phyloP scores from a whole-genome alignment of 1,140 invertebrate genomes.

The Pemphigus obesinymphae region DNA sequence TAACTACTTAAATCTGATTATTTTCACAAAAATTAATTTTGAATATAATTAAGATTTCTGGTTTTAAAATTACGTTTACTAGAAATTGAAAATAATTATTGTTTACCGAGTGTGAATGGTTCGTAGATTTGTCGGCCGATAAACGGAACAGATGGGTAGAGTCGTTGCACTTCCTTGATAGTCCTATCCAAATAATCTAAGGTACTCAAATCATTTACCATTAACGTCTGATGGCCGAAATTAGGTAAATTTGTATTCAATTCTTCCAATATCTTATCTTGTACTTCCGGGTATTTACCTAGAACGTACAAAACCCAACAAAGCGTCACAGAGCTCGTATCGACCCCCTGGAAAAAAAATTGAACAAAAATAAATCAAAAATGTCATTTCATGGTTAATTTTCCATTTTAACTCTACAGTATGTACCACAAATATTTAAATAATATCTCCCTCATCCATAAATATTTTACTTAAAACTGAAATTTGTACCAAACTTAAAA shows the following conservation, averaged over 20 bases:
- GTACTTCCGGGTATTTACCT: constrained; percentile 54
- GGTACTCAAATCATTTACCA: constrained; percentile 50
- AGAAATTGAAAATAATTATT: too few species aligned
- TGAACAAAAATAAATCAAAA: not conserved
- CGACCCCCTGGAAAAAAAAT: constrained; percentile 17
- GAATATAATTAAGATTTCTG: too few species aligned
- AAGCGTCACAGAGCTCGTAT: constrained; percentile 47
- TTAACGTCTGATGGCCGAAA: constrained; percentile 44
- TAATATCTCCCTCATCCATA: too few species aligned
- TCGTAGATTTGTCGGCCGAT: constrained; percentile 37
- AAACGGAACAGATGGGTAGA: constrained; percentile 55
- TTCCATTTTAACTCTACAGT: too few species aligned
- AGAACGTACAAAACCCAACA: constrained; percentile 54
- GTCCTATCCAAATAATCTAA: constrained; percentile 54
- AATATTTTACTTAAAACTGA: too few species aligned
- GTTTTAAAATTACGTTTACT: too few species aligned
- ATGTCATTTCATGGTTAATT: not conserved
- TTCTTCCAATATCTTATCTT: constrained; percentile 52
- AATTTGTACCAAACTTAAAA: too few species aligned
- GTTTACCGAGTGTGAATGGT: constrained; percentile 32
- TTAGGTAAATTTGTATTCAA: constrained; percentile 51
- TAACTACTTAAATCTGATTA: too few species aligned
- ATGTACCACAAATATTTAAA: too few species aligned
- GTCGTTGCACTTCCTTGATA: constrained; percentile 54
- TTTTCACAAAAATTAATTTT: too few species aligned